Base-by-base conservation (phyloP, 2,888 invertebrate genomes). In the Melieria crassipennis region DNA sequence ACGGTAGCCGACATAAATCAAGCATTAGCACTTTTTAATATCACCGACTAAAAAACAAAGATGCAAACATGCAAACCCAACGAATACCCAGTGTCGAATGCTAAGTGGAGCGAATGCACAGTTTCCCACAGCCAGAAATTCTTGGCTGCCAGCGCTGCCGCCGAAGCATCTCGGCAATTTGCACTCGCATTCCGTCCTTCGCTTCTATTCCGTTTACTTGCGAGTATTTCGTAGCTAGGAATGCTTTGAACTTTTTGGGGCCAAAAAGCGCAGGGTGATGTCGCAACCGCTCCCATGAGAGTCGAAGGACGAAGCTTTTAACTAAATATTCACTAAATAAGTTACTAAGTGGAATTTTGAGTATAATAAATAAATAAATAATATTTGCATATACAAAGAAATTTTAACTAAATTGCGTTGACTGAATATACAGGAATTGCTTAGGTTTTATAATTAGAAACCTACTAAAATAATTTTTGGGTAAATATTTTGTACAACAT, bases 161-260 rank as follows among this genome's bases (percentile, higher is more conserved):
- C 46, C 48, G 48, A 11, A 4, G 63, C 13, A 63, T n/a, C 16
- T 63, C 48, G 48, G 16, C 63, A 13, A 63, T 63, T 63, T 63
- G 63, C 63, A 63, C 48, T 63, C 63, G 16, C 48, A 48, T 63
- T 63, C 63, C 11, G 7, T 13, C 52, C 13, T 52, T 7, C 11
- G 52, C 52, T 52, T 52, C 13, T 47, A 48, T 48, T 16, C 9
- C 48, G 16, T 58, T 58, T 13, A 30, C 42, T 58, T 13, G 58
- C 58, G 30, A 30, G 10, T 57, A 30, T 13, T 57, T 57, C 9
- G 57, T 13, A n/a, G 79, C 80, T 79, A 81, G 82, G 82, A 80
- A 80, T 80, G 80, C 78, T 80, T 80, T 80, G 80, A 80, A 81
- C 82, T 78, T 69, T 74, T 58, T 69, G 73, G 75, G 66, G 73